Conservation (phyloP, 2,113 vertebrate genomes). For the Sceloporus tristichus region DNA sequence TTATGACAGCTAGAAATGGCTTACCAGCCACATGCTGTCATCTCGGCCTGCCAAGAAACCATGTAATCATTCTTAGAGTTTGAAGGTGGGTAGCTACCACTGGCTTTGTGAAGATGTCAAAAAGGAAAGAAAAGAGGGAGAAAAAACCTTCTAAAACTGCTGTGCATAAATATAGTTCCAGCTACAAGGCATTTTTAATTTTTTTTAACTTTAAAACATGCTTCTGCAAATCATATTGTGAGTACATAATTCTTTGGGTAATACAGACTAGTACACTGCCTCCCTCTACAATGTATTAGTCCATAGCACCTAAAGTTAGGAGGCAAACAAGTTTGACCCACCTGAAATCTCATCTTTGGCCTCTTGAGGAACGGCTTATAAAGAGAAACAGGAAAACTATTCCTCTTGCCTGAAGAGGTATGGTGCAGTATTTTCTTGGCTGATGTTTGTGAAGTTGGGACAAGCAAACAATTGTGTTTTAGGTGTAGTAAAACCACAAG, state of each 20-base stretch:
- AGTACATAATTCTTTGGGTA: conserved; percentile 50
- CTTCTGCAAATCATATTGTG: conserved; percentile 59
- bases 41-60: conserved; percentile 62
- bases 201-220: conserved; percentile 57
- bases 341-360: not conserved
- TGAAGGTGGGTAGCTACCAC: conserved; percentile 59
- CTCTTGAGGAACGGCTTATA: not conserved
- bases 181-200: not conserved
- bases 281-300: not conserved
- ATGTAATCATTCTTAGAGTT: conserved; percentile 66
- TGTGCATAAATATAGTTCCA: conserved; percentile 57
- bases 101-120: conserved; percentile 56
- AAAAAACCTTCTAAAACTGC: conserved; percentile 28
- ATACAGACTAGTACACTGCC: not conserved
- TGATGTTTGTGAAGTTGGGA: not conserved
- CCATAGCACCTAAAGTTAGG: no score
- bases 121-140: not conserved
- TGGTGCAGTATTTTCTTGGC: not conserved
- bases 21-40: conserved; percentile 71
- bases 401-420: not conserved
- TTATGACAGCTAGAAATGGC: conserved; percentile 74
- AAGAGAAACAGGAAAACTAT: not conserved
- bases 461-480: not conserved
- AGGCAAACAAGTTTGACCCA: not conserved
- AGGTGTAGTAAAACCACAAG: not conserved